These are phyloP conservation scores for Passerina amoena DNA, from an alignment of 2,113 vertebrate species.

Conservation along the genomic window DNA sequence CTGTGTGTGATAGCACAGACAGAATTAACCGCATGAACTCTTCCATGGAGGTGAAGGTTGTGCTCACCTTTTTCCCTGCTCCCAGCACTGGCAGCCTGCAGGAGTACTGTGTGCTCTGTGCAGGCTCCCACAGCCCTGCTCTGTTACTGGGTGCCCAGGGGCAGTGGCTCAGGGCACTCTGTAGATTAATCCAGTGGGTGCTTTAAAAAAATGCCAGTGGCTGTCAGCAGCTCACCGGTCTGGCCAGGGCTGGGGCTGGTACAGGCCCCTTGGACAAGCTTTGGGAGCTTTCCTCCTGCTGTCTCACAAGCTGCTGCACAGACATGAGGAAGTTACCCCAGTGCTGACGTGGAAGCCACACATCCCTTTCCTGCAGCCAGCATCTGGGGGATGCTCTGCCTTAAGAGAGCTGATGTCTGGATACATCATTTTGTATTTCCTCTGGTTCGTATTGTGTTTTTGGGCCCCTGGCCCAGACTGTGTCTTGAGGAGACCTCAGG, in stretches of 20 bases:
- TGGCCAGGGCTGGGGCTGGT: not conserved
- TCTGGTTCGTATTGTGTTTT: not conserved
- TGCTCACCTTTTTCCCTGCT: not conserved
- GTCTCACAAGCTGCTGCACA: not conserved
- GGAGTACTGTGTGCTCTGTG: not conserved
- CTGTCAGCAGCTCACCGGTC: not conserved
- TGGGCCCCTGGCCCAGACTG: not conserved
- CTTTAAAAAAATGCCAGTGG: not conserved
- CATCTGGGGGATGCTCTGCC: not conserved
- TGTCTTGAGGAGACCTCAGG: not conserved
- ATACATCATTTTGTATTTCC: not conserved
- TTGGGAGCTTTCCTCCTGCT: not conserved
- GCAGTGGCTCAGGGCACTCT: accelerated
- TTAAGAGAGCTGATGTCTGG: not conserved
- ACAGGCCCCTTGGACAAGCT: not conserved
- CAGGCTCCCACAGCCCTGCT: not conserved
- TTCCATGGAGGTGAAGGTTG: not conserved
- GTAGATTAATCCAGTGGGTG: not conserved
- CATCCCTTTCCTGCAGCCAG: not conserved
- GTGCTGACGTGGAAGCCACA: not conserved
- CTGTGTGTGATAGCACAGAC: not conserved
- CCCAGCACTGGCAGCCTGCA: not conserved
- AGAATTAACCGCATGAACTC: not conserved
- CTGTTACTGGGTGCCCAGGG: accelerated
- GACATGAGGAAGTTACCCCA: not conserved